Evolutionary conservation across 2,113 vertebrate genomes (phyloP).

Genomic region (Tichodroma muraria): DNA sequence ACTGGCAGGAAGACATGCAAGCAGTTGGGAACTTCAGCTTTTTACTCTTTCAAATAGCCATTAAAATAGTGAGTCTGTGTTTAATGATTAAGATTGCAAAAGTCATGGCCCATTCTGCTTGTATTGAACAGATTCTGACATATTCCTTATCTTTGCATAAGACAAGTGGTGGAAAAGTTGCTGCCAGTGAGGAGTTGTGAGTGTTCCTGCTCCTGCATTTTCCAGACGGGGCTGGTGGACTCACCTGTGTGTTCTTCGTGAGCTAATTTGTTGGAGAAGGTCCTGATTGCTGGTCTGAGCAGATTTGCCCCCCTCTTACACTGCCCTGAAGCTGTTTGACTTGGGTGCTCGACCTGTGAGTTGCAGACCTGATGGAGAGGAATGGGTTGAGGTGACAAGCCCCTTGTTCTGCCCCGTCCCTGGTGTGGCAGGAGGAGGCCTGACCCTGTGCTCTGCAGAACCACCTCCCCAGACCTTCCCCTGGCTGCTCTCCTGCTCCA

Average conservation of each 20-base stretch:
- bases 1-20: neutral
- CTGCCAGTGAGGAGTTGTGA: neutral
- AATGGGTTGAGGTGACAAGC: neutral
- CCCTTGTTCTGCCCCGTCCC: neutral
- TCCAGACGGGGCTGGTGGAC: accelerated
- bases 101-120: neutral
- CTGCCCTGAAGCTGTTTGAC: neutral
- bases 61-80: neutral
- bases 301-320: accelerated
- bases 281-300: neutral
- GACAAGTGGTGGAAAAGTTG: neutral
- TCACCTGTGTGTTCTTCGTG: accelerated
- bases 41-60: neutral
- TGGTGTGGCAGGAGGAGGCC: accelerated
- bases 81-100: neutral
- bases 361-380: neutral
- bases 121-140: neutral
- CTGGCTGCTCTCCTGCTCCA: neutral
- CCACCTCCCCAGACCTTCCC: accelerated
- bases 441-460: neutral
- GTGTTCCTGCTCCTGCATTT: neutral
- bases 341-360: neutral
- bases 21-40: neutral
- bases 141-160: neutral
- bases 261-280: neutral